Evolutionary conservation across 2,113 vertebrate genomes (phyloP).

Genomic region (Rattus rattus): DNA sequence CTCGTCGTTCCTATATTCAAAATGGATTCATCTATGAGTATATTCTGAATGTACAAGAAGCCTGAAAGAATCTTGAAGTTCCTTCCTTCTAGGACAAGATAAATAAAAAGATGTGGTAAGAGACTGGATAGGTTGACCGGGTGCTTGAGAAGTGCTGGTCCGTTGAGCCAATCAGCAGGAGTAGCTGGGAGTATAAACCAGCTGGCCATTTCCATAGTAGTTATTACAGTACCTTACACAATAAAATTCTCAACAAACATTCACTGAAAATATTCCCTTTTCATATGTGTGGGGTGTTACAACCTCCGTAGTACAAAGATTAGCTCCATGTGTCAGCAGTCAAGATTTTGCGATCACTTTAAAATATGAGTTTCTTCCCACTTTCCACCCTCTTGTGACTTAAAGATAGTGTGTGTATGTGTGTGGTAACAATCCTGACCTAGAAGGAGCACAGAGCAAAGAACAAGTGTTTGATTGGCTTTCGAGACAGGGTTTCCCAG

Average conservation of each 20-base stretch:
- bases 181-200: neutral
- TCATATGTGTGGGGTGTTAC: neutral
- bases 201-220: neutral
- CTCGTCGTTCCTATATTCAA: neutral
- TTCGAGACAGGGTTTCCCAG: neutral
- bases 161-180: neutral
- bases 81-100: neutral
- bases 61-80: neutral
- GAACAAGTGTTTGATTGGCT: neutral
- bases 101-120: neutral
- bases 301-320: neutral
- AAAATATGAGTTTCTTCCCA: neutral
- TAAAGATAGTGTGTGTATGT: neutral
- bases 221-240: neutral
- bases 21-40: neutral
- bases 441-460: neutral
- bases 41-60: neutral
- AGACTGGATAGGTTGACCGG: neutral
- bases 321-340: neutral
- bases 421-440: neutral
- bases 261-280: neutral
- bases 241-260: neutral
- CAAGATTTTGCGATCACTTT: neutral
- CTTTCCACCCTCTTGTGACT: neutral
- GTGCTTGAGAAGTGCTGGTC: neutral